Conservation (phyloP, 2,113 vertebrate species). For the Scalopus aquaticus region DNA sequence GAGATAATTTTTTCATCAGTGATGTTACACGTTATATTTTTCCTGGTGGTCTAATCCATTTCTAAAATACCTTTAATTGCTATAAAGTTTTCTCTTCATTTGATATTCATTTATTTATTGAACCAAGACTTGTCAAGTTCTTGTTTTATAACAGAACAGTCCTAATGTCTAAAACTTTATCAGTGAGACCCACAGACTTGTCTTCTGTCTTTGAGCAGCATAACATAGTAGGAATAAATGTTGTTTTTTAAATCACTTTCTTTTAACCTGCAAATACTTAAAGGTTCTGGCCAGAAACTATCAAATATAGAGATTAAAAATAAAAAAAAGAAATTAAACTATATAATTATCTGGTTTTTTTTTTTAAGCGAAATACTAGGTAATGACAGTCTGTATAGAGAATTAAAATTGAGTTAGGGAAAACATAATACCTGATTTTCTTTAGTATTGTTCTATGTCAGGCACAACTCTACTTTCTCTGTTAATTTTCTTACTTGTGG, state of each 20-base stretch:
- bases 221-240: background rate
- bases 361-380: background rate
- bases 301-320: background rate
- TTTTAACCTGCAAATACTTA: background rate
- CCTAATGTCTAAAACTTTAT: background rate
- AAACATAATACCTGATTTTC: background rate
- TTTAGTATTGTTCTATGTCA: background rate
- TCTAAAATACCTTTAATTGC: slow-evolving; percentile 13
- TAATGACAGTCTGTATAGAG: background rate
- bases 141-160: background rate
- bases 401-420: background rate
- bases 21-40: background rate
- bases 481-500: background rate
- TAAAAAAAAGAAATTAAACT: background rate
- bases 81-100: background rate
- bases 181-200: background rate
- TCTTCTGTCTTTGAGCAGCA: background rate
- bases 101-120: background rate
- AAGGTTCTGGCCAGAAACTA: background rate
- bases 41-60: background rate
- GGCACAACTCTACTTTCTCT: background rate
- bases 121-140: background rate
- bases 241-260: background rate
- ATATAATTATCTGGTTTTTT: background rate
- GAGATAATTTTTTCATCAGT: background rate